Percentiles rank a stretch among this genome's conserved stretches.
Evolutionary conservation across 92 coral and sea anemone genomes (phyloP).

Genomic region (Pocillopora meandrina): DNA sequence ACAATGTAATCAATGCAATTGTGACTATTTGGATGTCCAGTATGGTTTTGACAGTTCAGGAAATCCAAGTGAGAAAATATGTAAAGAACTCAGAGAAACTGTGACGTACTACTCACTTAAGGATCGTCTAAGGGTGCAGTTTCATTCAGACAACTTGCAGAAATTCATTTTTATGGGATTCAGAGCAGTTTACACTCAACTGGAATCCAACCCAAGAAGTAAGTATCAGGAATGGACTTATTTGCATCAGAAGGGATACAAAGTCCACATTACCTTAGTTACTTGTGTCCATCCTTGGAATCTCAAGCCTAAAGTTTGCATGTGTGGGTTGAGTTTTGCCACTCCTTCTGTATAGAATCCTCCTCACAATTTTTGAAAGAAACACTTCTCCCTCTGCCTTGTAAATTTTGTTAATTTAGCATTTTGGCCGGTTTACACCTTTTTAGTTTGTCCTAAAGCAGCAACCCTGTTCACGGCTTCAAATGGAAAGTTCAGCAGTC

Average conservation of each 20-base stretch:
- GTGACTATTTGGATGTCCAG: slow-evolving; percentile 15
- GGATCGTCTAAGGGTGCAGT: neutral
- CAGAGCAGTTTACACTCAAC: slow-evolving; percentile 4
- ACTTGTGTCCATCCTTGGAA: neutral
- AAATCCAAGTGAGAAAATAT: neutral
- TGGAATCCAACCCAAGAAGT: slow-evolving; percentile 24
- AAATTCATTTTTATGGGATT: neutral
- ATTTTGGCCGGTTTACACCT: too few species aligned
- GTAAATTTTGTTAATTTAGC: neutral
- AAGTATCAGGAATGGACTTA: neutral
- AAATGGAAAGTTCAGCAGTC: slow-evolving; percentile 30
- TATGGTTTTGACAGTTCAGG: neutral
- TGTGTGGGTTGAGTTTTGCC: neutral
- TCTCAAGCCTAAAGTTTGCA: neutral
- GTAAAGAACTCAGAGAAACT: neutral
- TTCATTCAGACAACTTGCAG: neutral
- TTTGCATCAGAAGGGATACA: too few species aligned
- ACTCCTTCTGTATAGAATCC: neutral
- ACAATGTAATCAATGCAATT: neutral
- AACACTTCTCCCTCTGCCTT: too few species aligned
- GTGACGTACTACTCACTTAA: slow-evolving; percentile 18
- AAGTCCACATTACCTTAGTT: neutral
- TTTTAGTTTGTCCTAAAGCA: slow-evolving; percentile 11
- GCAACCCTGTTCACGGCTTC: slow-evolving; percentile 16
- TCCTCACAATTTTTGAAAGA: neutral